Evolutionary conservation across 2,888 invertebrate genomes (phyloP), one percentile per base, ranked within the genome.

Genomic region (Phengaris alcon): DNA sequence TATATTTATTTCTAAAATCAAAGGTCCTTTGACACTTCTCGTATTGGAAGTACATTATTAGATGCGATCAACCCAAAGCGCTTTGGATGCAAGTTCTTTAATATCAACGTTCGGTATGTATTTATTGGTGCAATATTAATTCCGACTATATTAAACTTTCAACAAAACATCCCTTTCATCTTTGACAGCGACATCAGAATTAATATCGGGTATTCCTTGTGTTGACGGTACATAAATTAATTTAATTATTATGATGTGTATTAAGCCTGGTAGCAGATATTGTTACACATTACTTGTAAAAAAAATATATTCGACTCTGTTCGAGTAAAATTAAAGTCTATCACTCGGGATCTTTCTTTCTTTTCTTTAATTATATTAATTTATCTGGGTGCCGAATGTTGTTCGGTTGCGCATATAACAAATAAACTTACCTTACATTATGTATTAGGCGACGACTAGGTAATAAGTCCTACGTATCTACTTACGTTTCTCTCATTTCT

Each of bases 81-180:
- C 64, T 64, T 44, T 44, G 35, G 54, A 35, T 72, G 72, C 72
- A 72, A 54, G 54, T 52, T 54, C 22, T 72, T 72, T 72, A 72
- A 72, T 72, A 52, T 54, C 35, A 35, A 51, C 70, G 70, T 70
- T 70, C 13, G 35, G 35, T 13, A 54, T 72, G 22, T 72, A 54
- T 72, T 72, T 72, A 72, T 72, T 54, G 13, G 72, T 54, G 54
- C 72, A 54, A 72, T 72, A 72, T 72, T 72, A 72, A 72, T 72
- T 72, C 54, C 52, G 35, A 52, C 72, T 54, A 54, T 70, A 12
- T 22, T 54, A 72, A 10, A 35, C 3, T 22, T 8, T 54, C 72
- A 13, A 7, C 6, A 35, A 22, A 72, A 72, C 22, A 54, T 15
- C 10, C 35, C 13, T 22, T 70, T 51, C 48, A 48, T 51, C 52